Evolutionary conservation across 1,140 invertebrate genomes (phyloP).

Genomic region (Thaumatotibia leucotreta): DNA sequence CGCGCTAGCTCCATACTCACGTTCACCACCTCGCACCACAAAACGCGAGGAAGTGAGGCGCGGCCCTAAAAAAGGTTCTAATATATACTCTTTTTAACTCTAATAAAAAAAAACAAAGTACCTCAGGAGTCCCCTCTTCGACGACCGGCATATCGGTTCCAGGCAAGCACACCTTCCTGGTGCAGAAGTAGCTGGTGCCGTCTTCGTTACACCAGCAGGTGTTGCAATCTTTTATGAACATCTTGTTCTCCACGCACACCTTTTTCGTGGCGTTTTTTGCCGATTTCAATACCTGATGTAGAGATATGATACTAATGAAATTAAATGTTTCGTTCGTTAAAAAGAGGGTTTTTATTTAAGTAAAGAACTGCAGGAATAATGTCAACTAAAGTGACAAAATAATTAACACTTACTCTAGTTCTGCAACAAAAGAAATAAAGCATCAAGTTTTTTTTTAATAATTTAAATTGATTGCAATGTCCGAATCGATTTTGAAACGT

Average conservation of each 20-base stretch:
- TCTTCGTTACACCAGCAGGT: slow-evolving; percentile 70
- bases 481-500: too few species aligned
- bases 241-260: slow-evolving; percentile 56
- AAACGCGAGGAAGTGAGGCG: too few species aligned
- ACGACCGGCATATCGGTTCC: slow-evolving; percentile 32
- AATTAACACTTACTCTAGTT: too few species aligned
- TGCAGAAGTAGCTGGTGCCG: slow-evolving; percentile 62
- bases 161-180: slow-evolving; percentile 51
- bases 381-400: too few species aligned
- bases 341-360: too few species aligned
- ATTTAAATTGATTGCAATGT: too few species aligned
- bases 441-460: too few species aligned
- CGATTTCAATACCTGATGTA: slow-evolving; percentile 17
- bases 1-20: too few species aligned
- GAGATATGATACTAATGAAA: not conserved
- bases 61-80: not conserved
- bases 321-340: too few species aligned
- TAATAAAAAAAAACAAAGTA: not conserved
- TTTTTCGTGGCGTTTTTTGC: slow-evolving; percentile 24
- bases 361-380: too few species aligned
- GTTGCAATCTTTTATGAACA: slow-evolving; percentile 69
- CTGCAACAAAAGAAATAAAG: too few species aligned
- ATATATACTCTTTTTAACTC: not conserved
- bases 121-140: slow-evolving; percentile 27
- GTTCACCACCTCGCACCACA: too few species aligned